These are phyloP conservation scores for Muricea muricata DNA, from an alignment of 92 coral and sea anemone species.

Conservation along the genomic window DNA sequence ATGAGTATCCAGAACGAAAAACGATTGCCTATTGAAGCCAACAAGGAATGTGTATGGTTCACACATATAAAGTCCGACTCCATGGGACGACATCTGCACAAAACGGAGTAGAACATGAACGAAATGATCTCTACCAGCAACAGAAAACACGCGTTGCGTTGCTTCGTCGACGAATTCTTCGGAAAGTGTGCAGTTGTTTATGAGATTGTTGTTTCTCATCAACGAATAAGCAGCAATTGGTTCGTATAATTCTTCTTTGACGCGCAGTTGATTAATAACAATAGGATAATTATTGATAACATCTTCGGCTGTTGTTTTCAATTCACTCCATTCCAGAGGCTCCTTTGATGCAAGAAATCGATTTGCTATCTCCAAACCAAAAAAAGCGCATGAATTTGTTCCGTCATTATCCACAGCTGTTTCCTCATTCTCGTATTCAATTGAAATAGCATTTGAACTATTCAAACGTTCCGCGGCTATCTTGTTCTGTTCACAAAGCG, in stretches of 20 bases:
- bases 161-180: background rate
- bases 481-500: too few relatives aligned
- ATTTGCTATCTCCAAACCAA: background rate
- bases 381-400: background rate
- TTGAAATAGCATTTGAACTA: background rate
- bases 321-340: background rate
- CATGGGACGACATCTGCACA: background rate
- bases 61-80: background rate
- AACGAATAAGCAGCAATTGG: background rate
- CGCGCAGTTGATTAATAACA: background rate
- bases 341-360: background rate
- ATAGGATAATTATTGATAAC: background rate
- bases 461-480: too few relatives aligned
- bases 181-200: background rate
- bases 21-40: background rate
- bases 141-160: background rate
- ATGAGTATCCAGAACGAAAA: slow-evolving; percentile 15
- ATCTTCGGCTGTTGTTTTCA: background rate
- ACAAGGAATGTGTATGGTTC: background rate
- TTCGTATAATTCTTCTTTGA: background rate
- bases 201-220: background rate
- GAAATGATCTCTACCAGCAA: background rate
- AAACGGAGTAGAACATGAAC: background rate
- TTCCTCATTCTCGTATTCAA: background rate
- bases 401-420: background rate